Evolutionary conservation across 2,797 vertebrate species (phyloP), one percentile per base, ranked within the genome.

Genomic region (Gymnoscopelus braueri): DNA sequence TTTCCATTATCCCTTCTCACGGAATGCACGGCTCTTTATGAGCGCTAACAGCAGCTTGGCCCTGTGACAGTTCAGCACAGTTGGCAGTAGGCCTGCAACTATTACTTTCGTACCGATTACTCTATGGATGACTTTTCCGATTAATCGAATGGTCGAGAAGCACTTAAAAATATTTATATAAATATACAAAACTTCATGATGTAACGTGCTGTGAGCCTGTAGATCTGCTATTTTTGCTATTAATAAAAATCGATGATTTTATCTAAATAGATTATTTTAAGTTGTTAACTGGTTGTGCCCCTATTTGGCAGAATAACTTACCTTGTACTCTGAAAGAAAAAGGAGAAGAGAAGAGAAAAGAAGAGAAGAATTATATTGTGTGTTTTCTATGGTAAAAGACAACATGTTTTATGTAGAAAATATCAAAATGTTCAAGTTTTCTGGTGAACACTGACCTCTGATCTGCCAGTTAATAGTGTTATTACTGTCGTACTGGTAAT

Each of bases 401-500:
- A 51, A 51, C 50, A n/a, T 51, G 50, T 51, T 51, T 51, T n/a
- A 15, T 3, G 10, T 50, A 0, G 12, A 57, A 14, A 52, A 65
- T 51, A 58, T 52, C 14, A 50, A 14, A 13, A 1, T 39, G 24
- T 32, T 32, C 10, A 29, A 11, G 14, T 12, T 35, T 3, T 1
- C 60, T 47, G 71, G 61, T 10, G 57, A 54, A 14, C 72, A 50
- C 87, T 88, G 88, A 95, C 98, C 98, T 97, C 95, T 92, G 94
- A 98, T 96, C 63, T 97, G 96, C 97, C 97, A 98, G 85, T 98
- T 98, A 73, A 96, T 96, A 8, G 95, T 95, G 0, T 96, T 97
- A 51, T 94, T 95, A 91, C 96, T 96, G 93, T 98, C 96, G 0
- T 97, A 97, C 88, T 98, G 95, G 91, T 96, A 97, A 71, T 96